These are phyloP conservation scores for Eristalis tenax DNA, from an alignment of 2,888 invertebrate species.

Conservation along the genomic window DNA sequence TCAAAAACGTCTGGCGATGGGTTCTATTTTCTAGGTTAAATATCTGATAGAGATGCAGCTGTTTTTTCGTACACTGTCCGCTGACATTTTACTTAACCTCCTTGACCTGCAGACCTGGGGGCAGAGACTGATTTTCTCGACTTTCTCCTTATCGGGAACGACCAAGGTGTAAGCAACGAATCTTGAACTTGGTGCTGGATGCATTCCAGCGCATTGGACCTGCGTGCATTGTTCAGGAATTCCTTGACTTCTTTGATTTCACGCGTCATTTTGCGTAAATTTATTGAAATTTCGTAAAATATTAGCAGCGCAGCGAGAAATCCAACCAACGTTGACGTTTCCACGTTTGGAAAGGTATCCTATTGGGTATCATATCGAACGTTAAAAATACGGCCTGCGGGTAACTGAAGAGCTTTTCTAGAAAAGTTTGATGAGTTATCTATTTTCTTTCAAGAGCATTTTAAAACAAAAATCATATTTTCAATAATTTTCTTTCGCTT, in stretches of 20 bases:
- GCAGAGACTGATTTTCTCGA: conserved; percentile 98
- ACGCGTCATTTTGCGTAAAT: conserved; percentile 86
- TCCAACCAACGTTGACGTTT: conserved; percentile 77
- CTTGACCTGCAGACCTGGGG: conserved; percentile 97
- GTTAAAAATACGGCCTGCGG: no score
- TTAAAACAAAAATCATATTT: no score
- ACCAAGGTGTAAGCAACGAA: conserved; percentile 99
- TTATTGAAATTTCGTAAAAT: conserved; percentile 72
- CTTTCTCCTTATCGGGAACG: conserved; percentile 99
- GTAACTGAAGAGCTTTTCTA: no score
- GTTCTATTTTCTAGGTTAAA: conserved; percentile 55
- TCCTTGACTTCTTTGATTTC: conserved; percentile 99
- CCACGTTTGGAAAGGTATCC: conserved; percentile 79
- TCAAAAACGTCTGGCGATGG: conserved; percentile 34
- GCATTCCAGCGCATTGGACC: conserved; percentile 97
- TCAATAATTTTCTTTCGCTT: no score
- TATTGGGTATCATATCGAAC: no score
- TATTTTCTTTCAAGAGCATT: no score
- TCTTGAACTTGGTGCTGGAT: conserved; percentile 98
- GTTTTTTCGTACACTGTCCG: background rate
- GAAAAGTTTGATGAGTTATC: no score
- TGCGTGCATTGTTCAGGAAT: conserved; percentile 97
- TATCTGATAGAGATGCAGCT: conserved; percentile 31
- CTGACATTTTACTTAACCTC: conserved; percentile 88
- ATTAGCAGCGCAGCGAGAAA: conserved; percentile 73